Evolutionary conservation across 2,888 invertebrate genomes (phyloP), one percentile per base, ranked within the genome.

Genomic region (Chrysodeixis includens): DNA sequence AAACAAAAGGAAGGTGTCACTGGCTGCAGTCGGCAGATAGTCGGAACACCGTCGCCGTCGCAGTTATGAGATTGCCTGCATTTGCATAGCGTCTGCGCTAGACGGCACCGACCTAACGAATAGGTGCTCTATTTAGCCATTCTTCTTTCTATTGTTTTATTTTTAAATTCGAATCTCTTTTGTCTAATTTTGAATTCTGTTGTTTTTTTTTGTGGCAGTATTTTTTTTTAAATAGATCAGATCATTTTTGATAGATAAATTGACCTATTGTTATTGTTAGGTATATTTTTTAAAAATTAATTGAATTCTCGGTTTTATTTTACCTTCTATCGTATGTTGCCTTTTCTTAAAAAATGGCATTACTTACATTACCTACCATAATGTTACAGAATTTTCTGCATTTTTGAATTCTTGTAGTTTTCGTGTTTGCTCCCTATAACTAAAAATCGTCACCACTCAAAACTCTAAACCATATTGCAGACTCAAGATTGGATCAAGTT

Each of bases 21-120:
- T 56, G 46, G 55, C 46, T 30, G 76, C 68, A 46, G 54, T 56
- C 40, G 32, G 22, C 54, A 53, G 56, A 63, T 70, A 66, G 62
- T 46, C 56, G 66, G 66, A 9, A n/a, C 62, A 70, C 69, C 71
- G 66, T 73, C 74, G 56, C 72, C 4, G 40, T 64, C 62, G 54
- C 52, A 69, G 81, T 76, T 80, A 82, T 80, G 83, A 86, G 81
- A 85, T 84, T 84, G 83, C 72, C 69, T 59, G 66, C 76, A 85
- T 85, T 83, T 79, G 81, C 84, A 83, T 84, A 64, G 64, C 57
- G 75, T 64, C 75, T 71, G 77, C 22, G n/a, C 61, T 18, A 59
- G 74, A 67, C 62, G 73, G 1, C 52, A 1, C 52, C 0, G 10
- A 49, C 16, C 18, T 18, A 55, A 52, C 59, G 53, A 51, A 57